A percentile compares a stretch with the other conserved stretches of the same genome.
These are phyloP conservation scores for Smutsia temminckii DNA, from an alignment of 2,797 vertebrate species.

Conservation along the genomic window DNA sequence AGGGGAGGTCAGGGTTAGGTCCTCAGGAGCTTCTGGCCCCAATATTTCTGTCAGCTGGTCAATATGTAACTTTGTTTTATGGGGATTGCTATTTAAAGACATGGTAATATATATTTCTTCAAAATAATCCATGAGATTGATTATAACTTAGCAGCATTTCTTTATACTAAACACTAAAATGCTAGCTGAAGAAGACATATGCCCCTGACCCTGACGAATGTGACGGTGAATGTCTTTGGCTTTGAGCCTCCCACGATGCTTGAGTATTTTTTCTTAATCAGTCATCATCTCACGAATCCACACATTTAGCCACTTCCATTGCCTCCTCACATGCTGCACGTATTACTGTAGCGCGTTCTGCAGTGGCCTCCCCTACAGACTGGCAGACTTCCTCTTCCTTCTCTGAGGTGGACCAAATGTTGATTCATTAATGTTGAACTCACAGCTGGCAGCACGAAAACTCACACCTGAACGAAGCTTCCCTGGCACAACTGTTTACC, in stretches of 20 bases:
- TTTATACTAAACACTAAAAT: neutral
- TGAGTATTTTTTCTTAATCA: neutral
- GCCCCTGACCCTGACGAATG: accelerated
- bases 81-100: neutral
- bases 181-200: too few relatives aligned
- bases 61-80: accelerated
- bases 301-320: neutral
- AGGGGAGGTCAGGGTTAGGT: neutral
- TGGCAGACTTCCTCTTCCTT: neutral
- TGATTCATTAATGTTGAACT: neutral
- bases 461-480: accelerated
- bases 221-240: neutral
- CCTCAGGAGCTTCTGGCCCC: neutral
- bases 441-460: accelerated
- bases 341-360: neutral
- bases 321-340: accelerated
- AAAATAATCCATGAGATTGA: neutral
- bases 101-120: neutral
- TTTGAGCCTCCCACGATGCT: neutral
- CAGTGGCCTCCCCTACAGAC: neutral
- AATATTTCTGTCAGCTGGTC: accelerated
- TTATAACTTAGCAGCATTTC: neutral
- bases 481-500: accelerated
- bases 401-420: accelerated
- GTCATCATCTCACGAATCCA: neutral